phyloP scores from a whole-genome alignment of 2,797 vertebrate species.

The Gymnocypris eckloni region DNA sequence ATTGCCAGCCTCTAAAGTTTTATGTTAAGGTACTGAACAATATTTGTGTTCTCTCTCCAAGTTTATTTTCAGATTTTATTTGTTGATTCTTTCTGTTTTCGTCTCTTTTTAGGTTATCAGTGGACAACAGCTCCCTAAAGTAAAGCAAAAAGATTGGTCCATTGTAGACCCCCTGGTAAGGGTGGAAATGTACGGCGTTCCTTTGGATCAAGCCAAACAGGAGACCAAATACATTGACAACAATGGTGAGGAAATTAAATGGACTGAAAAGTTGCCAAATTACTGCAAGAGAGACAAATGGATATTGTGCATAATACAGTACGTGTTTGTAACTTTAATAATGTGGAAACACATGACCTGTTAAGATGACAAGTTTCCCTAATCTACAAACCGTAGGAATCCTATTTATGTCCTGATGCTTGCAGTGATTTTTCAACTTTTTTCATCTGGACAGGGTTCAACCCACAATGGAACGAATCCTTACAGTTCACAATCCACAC shows the following conservation, averaged over 20 bases:
- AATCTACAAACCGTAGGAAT: background rate
- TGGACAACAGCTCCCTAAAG: constrained; percentile 93
- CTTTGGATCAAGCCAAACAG: constrained; percentile 80
- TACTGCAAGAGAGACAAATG: background rate
- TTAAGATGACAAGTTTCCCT: background rate
- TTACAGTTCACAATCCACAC: constrained; percentile 84
- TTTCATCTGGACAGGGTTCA: constrained; percentile 83
- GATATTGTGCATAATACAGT: background rate
- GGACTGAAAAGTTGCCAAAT: background rate
- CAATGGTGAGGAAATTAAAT: constrained; percentile 81
- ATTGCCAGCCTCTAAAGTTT: constrained; percentile 74
- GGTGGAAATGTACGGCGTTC: constrained; percentile 88
- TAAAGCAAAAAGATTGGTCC: constrained; percentile 86
- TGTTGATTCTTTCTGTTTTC: background rate
- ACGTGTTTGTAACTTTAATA: background rate
- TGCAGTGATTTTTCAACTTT: constrained; percentile 15
- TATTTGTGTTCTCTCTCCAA: background rate
- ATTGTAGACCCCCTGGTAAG: constrained; percentile 92
- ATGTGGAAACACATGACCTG: background rate
- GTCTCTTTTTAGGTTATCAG: constrained; percentile 87
- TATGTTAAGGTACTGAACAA: constrained; percentile 83
- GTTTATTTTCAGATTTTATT: background rate
- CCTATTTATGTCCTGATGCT: background rate
- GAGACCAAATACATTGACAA: constrained; percentile 91
- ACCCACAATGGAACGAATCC: constrained; percentile 89